These are phyloP conservation scores for Rhagium mordax DNA, from an alignment of 2,888 invertebrate species.

Conservation along the genomic window DNA sequence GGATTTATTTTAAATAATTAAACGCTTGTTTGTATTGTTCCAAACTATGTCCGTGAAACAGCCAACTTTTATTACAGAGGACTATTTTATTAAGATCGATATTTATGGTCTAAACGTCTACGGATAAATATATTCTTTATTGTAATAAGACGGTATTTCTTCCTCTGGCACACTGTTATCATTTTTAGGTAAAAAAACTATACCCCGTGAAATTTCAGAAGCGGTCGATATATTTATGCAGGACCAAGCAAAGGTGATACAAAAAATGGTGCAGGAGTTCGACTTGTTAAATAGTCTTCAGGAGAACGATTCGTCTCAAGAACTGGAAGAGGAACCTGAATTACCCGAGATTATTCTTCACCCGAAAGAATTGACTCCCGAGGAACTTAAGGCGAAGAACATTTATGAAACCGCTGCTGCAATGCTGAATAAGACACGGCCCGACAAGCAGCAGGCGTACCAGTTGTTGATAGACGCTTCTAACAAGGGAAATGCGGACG, in stretches of 20 bases:
- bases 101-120: too few species aligned
- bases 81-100: too few species aligned
- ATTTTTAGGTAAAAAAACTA: slow-evolving; percentile 14
- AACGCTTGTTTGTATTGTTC: too few species aligned
- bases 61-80: too few species aligned
- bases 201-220: slow-evolving; percentile 55
- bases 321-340: slow-evolving; percentile 72
- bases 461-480: slow-evolving; percentile 85
- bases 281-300: slow-evolving; percentile 53
- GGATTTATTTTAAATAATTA: not conserved
- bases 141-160: too few species aligned
- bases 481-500: slow-evolving; percentile 84
- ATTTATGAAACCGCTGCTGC: slow-evolving; percentile 82
- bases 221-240: slow-evolving; percentile 64
- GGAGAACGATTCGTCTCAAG: slow-evolving; percentile 67
- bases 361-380: slow-evolving; percentile 73
- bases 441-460: slow-evolving; percentile 83
- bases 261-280: slow-evolving; percentile 70
- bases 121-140: too few species aligned
- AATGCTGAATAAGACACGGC: slow-evolving; percentile 80
- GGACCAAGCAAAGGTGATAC: slow-evolving; percentile 67
- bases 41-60: too few species aligned
- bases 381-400: slow-evolving; percentile 82
- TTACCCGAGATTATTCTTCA: slow-evolving; percentile 70
- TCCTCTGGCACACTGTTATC: not conserved